Percentiles rank a stretch among this genome's conserved stretches.
These are phyloP conservation scores for Ectropis grisescens DNA, from an alignment of 1,140 invertebrate species.

Conservation along the genomic window DNA sequence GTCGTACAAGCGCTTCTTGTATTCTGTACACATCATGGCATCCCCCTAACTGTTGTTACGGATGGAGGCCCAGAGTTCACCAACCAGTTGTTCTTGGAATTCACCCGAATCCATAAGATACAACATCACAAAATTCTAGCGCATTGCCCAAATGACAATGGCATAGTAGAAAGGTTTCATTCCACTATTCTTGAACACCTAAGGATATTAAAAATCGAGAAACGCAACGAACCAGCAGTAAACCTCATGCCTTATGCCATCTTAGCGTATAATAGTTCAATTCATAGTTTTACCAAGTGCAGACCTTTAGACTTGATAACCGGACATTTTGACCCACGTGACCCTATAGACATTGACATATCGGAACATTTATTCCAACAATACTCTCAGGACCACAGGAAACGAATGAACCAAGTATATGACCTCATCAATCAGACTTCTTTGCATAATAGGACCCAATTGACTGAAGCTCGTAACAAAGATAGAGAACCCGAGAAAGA, in stretches of 20 bases:
- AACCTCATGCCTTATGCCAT: slow-evolving; percentile 14
- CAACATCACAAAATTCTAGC: no score
- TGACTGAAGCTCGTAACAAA: slow-evolving; percentile 7
- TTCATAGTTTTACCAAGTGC: slow-evolving; percentile 10
- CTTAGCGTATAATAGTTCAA: slow-evolving; percentile 11
- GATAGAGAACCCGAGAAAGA: slow-evolving; percentile 10
- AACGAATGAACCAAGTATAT: slow-evolving; percentile 3
- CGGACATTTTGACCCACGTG: slow-evolving; percentile 9
- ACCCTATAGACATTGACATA: slow-evolving; percentile 5
- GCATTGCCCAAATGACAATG: no score
- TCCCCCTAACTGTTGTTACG: no score
- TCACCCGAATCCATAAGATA: no score
- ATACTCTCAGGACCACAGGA: slow-evolving; percentile 2
- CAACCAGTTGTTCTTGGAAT: no score
- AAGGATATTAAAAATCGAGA: slow-evolving; percentile 10
- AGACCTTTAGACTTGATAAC: slow-evolving; percentile 11
- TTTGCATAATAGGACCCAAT: slow-evolving; percentile 1
- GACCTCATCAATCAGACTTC: slow-evolving; percentile 8
- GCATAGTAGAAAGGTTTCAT: no score
- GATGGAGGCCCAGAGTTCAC: no score
- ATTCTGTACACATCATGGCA: no score
- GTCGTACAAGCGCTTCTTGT: no score
- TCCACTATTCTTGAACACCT: slow-evolving; percentile 16
- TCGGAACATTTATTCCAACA: slow-evolving; percentile 5
- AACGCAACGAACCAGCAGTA: slow-evolving; percentile 1